phyloP scores from a whole-genome alignment of 2,888 invertebrate genomes.

The Monochamus alternatus region DNA sequence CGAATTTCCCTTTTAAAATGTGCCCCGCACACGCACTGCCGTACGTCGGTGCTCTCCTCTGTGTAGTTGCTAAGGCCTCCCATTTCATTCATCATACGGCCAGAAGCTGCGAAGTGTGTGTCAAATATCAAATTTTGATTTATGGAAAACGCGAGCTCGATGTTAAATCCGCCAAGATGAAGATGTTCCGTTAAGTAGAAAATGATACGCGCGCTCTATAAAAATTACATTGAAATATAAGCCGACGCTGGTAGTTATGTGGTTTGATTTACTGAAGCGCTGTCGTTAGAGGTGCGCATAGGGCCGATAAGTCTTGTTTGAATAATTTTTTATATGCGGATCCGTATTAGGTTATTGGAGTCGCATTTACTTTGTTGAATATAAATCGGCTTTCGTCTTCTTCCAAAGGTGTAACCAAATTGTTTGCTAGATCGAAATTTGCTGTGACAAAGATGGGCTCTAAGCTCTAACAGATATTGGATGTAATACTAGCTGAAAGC shows the following conservation, averaged over 20 bases:
- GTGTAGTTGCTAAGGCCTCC: slow-evolving; percentile 20
- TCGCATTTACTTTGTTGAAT: too few species aligned
- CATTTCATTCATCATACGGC: slow-evolving; percentile 25
- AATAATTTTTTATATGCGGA: not conserved
- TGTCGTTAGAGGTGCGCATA: not conserved
- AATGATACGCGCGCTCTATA: slow-evolving; percentile 10
- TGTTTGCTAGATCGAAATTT: too few species aligned
- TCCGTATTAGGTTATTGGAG: too few species aligned
- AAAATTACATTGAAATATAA: not conserved
- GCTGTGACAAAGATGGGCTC: too few species aligned
- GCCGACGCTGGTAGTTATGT: not conserved
- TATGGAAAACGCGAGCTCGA: slow-evolving; percentile 19
- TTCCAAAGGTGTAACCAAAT: too few species aligned
- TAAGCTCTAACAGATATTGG: too few species aligned
- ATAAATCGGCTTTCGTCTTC: too few species aligned
- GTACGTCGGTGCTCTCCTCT: slow-evolving; percentile 11
- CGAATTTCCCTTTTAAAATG: slow-evolving; percentile 25
- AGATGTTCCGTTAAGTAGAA: slow-evolving; percentile 24
- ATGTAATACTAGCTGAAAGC: too few species aligned
- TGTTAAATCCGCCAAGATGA: slow-evolving; percentile 17
- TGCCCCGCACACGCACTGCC: slow-evolving; percentile 13
- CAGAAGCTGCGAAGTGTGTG: slow-evolving; percentile 31
- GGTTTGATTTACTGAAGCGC: not conserved
- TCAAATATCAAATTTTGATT: slow-evolving; percentile 36
- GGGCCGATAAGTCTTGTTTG: not conserved